Percentiles rank a stretch among this genome's conserved stretches.
phyloP scores from a whole-genome alignment of 2,113 vertebrate genomes.

The Pituophis catenifer region DNA sequence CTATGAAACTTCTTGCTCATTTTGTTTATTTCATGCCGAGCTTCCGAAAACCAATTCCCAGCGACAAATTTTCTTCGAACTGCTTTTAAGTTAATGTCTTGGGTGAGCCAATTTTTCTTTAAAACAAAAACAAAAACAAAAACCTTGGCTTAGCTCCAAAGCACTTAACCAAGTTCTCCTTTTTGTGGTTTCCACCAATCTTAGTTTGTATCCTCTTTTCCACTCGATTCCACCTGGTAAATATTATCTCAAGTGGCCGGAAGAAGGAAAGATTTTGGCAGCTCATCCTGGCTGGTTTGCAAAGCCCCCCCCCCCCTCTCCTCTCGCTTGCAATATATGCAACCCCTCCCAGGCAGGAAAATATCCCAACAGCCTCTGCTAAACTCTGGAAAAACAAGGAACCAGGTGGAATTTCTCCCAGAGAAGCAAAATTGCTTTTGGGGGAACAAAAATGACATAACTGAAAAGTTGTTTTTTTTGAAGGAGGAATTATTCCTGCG shows the following conservation, averaged over 20 bases:
- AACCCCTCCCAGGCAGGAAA: background rate
- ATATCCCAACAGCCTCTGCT: slow-evolving; percentile 43
- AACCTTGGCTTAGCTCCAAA: background rate
- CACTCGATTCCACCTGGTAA: slow-evolving; percentile 3
- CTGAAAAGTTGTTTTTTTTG: no score
- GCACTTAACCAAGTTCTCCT: slow-evolving; percentile 22
- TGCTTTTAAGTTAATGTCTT: background rate
- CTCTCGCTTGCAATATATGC: background rate
- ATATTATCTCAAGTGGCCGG: slow-evolving; percentile 41
- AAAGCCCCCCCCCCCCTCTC: background rate
- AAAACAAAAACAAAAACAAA: no score
- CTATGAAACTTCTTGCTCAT: background rate
- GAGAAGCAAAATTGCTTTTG: background rate
- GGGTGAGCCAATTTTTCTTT: background rate
- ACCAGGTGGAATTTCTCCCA: background rate
- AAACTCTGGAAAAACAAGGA: slow-evolving; percentile 42
- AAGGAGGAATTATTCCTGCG: no score
- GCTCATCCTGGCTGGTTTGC: slow-evolving; percentile 9
- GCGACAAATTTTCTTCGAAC: background rate
- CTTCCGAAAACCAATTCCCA: background rate
- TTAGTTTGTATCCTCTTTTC: slow-evolving; percentile 11
- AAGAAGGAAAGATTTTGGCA: slow-evolving; percentile 37
- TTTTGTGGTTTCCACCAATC: slow-evolving; percentile 25
- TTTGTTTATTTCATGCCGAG: background rate
- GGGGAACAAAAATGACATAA: no score